Evolutionary conservation across 1,140 invertebrate species (phyloP), one percentile per base, ranked within the genome.

Genomic region (Samia ricini): DNA sequence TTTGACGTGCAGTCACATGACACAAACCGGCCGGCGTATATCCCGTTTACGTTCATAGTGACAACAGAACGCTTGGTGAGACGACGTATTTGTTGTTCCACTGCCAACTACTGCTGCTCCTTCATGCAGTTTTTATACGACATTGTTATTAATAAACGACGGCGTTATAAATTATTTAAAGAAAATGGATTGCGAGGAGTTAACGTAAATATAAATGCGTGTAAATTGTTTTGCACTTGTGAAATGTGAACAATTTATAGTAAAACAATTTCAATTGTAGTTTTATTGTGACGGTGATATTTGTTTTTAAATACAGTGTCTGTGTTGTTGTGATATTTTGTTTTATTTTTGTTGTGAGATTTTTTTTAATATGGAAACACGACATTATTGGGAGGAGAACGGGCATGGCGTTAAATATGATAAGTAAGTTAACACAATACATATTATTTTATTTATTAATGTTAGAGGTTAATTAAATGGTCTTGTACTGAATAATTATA

Each of bases 321-420:
- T 61, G 68, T 79, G n/a, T 81, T 76, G 64, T 74, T 55, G 7
- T 50, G n/a, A n/a, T n/a, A n/a, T n/a, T n/a, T 20, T 58, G 56
- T 76, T 69, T 79, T 76, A 21, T 70, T 69, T 60, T 79, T 67
- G 56, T 63, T 61, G 64, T 73, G 68, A 62, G 49, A 71, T 71
- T 64, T 73, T 71, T n/a, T 77, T 85, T 57, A 86, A 79, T 75
- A 88, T 88, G 85, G 85, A 87, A 82, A 83, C 79, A 62, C 76
- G 80, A 61, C 74, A 87, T 71, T 89, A 87, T 70, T 89, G 87
- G 87, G 85, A 88, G 66, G 87, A 89, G 66, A 89, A 87, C 67
- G 85, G 84, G 56, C 84, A 82, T 74, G 50, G 72, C 72, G 83
- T 86, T 61, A 89, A 89, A 75, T 89, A 88, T 79, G 85, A 89